These are phyloP conservation scores for Ypsolopha sequella DNA, from an alignment of 2,888 invertebrate genomes.

Conservation along the genomic window DNA sequence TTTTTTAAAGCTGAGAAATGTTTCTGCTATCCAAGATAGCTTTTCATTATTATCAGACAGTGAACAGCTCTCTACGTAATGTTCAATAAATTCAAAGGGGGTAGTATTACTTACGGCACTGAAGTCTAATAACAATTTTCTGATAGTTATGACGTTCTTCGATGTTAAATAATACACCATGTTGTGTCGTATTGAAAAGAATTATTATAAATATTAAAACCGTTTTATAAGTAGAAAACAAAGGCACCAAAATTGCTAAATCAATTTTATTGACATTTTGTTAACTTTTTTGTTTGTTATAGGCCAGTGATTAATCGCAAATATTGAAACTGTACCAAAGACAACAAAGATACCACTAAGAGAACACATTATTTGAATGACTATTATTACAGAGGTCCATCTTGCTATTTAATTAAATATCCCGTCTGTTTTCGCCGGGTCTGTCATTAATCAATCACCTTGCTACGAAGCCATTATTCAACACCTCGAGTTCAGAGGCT, in stretches of 20 bases:
- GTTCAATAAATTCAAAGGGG: constrained; percentile 50
- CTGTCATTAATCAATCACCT: constrained; percentile 66
- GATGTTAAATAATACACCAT: constrained; percentile 61
- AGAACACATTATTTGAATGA: background rate
- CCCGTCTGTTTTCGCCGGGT: constrained; percentile 52
- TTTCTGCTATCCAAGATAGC: constrained; percentile 48
- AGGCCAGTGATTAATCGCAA: no score
- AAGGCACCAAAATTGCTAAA: no score
- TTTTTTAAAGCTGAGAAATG: constrained; percentile 45
- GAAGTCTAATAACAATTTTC: constrained; percentile 42
- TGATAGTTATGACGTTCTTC: constrained; percentile 44
- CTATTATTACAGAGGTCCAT: background rate
- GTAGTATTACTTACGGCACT: constrained; percentile 27
- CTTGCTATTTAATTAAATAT: constrained; percentile 57
- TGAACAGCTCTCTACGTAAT: constrained; percentile 47
- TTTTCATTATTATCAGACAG: constrained; percentile 38
- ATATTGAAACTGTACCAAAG: no score
- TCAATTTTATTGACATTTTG: no score
- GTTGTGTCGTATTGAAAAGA: constrained; percentile 5
- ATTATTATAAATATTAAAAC: background rate
- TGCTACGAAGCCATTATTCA: constrained; percentile 49
- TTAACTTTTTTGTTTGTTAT: no score
- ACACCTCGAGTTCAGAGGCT: constrained; percentile 34
- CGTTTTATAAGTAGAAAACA: no score
- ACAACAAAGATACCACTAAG: no score